Conservation (phyloP, 2,797 vertebrate species). For the Xiphorhynchus erythropygius region DNA sequence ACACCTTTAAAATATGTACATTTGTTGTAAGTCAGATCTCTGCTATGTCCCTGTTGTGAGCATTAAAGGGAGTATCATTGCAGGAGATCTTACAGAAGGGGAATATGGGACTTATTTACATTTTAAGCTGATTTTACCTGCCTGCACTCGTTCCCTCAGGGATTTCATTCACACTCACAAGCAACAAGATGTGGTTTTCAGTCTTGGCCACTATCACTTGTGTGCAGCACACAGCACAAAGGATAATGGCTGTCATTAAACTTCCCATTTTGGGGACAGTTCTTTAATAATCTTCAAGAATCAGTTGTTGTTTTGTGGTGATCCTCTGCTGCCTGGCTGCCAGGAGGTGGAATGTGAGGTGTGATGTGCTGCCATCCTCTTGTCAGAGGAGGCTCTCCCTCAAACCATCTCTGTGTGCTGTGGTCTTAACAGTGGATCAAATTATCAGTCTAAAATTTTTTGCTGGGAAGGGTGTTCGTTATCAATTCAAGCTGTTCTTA, state of each 20-base stretch:
- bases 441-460: not conserved
- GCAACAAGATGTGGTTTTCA: not conserved
- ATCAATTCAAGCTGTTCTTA: not conserved
- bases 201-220: not conserved
- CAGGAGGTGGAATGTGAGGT: not conserved
- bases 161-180: not conserved
- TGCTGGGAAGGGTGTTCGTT: not conserved
- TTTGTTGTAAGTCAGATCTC: not conserved
- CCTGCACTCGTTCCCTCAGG: rapidly evolving
- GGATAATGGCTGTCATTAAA: not conserved
- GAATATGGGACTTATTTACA: not conserved
- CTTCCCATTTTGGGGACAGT: not conserved
- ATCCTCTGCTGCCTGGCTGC: not conserved
- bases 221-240: not conserved
- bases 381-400: not conserved
- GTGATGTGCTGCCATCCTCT: not conserved
- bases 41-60: not conserved
- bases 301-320: not conserved
- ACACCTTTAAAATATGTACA: not conserved
- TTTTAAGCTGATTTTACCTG: not conserved
- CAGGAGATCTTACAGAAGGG: not conserved
- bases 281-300: not conserved
- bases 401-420: not conserved
- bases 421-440: not conserved
- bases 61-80: not conserved